Conservation (phyloP, 2,797 vertebrate genomes). For the Neoniphon sammara region DNA sequence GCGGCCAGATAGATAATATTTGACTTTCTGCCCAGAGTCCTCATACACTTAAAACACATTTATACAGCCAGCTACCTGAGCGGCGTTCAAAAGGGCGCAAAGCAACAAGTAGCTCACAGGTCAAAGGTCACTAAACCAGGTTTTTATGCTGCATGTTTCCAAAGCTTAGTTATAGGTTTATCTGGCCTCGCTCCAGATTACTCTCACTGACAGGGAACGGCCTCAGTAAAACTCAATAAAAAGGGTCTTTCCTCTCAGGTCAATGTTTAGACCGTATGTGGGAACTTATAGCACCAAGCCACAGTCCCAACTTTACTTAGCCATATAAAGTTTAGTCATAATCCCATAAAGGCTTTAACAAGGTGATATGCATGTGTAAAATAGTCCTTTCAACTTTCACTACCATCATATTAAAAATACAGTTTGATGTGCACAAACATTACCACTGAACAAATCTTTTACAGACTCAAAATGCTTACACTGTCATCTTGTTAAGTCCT, state of each 20-base stretch:
- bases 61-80: neutral
- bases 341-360: neutral
- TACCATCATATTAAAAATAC: no score
- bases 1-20: neutral
- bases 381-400: neutral
- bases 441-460: no score
- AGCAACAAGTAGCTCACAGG: constrained; percentile 37
- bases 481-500: neutral
- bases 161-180: constrained; percentile 13
- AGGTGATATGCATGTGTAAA: neutral
- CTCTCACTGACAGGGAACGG: no score
- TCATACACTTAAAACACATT: neutral
- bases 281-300: neutral
- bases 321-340: neutral
- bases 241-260: neutral
- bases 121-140: constrained; percentile 61
- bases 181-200: constrained; percentile 10
- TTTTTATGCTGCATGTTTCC: constrained; percentile 24
- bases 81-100: constrained; percentile 27
- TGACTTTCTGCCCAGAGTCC: neutral
- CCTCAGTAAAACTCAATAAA: constrained; percentile 5
- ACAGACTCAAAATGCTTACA: neutral
- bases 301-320: neutral
- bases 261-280: neutral
- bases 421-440: no score